Percentiles rank a stretch among this genome's conserved stretches.
These are phyloP conservation scores for Trileptium ribeirensis DNA, from an alignment of 2,888 invertebrate species.

Conservation along the genomic window DNA sequence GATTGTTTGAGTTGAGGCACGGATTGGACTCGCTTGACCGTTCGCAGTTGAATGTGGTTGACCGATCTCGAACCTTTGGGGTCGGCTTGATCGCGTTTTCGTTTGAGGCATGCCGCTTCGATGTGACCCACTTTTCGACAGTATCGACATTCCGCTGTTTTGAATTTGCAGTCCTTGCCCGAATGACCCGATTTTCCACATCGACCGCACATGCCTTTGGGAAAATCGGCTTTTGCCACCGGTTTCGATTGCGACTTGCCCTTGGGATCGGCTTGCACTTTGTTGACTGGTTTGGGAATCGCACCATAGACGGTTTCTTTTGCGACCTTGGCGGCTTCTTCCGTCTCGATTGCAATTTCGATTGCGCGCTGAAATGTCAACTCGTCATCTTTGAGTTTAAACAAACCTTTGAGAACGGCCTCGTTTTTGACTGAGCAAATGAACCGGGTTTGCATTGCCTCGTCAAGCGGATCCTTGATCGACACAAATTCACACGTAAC, in stretches of 20 bases:
- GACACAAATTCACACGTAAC: slow-evolving; percentile 31
- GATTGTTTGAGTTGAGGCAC: slow-evolving; percentile 20
- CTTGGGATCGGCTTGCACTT: neutral
- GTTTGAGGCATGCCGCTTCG: neutral
- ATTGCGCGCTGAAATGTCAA: slow-evolving; percentile 28
- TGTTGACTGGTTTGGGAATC: neutral
- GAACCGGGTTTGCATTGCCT: slow-evolving; percentile 2
- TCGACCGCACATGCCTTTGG: neutral
- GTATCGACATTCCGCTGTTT: neutral
- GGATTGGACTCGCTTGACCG: neutral
- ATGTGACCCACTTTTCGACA: neutral
- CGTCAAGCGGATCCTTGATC: neutral
- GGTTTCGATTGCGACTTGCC: neutral
- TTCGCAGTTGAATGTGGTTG: neutral
- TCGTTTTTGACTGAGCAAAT: slow-evolving; percentile 31
- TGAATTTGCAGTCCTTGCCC: neutral
- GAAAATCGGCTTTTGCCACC: neutral
- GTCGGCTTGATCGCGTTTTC: neutral
- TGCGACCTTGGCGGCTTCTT: slow-evolving; percentile 29
- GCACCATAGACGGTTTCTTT: neutral
- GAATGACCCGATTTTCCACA: neutral
- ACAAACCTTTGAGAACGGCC: slow-evolving; percentile 29
- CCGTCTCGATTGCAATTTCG: slow-evolving; percentile 34
- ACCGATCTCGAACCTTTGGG: neutral
- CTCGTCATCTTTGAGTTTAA: slow-evolving; percentile 32